A percentile compares a stretch with the other conserved stretches of the same genome.
Conservation (phyloP, 2,113 vertebrate species). For the Typhlomys cinereus region DNA sequence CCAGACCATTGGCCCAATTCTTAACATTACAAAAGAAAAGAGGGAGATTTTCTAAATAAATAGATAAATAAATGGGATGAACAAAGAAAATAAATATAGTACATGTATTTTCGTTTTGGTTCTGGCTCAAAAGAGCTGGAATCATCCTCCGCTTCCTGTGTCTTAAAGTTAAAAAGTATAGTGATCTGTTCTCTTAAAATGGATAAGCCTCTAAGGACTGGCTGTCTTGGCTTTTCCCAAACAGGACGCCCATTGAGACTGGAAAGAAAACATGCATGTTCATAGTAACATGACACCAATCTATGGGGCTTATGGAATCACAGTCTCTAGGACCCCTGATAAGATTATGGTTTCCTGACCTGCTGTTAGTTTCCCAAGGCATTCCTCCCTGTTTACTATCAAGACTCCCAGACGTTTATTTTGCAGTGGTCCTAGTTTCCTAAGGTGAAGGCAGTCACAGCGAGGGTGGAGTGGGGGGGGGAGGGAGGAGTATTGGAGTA, state of each 20-base stretch:
- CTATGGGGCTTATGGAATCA: constrained; percentile 18
- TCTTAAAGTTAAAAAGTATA: not conserved
- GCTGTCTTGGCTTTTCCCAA: constrained; percentile 49
- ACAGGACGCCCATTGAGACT: constrained; percentile 30
- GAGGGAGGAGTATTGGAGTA: not conserved
- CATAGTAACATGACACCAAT: constrained; percentile 33
- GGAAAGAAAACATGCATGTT: constrained; percentile 58
- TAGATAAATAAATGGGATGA: not conserved
- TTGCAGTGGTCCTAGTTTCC: constrained; percentile 57
- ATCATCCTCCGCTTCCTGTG: not conserved
- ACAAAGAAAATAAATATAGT: not conserved
- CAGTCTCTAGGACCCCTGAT: constrained; percentile 59
- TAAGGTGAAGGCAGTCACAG: not conserved
- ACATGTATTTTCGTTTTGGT: not conserved
- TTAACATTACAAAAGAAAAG: not conserved
- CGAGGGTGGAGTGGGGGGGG: not conserved
- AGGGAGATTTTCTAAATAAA: not conserved
- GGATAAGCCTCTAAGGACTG: not conserved
- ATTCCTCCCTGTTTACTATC: constrained; percentile 70
- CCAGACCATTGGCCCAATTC: not conserved
- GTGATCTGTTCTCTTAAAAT: constrained; percentile 15
- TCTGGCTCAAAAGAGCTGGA: not conserved
- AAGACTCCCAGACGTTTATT: constrained; percentile 65
- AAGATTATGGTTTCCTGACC: constrained; percentile 73
- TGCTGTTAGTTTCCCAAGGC: constrained; percentile 40